These are phyloP conservation scores for Podarcis raffonei DNA, from an alignment of 2,113 vertebrate species.

Conservation along the genomic window DNA sequence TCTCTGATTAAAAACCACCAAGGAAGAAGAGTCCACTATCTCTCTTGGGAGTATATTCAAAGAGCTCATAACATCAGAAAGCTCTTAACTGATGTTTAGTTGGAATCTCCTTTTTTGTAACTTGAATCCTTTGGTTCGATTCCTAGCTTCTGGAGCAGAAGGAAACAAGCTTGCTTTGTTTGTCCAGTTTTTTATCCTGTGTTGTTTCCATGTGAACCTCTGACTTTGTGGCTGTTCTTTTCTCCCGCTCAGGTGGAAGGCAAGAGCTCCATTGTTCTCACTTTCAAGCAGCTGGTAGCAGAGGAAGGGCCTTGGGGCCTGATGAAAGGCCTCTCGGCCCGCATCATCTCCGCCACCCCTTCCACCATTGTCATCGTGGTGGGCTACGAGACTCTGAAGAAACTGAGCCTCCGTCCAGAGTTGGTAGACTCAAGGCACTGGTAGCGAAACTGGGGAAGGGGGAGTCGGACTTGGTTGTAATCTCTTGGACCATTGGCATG, in stretches of 20 bases:
- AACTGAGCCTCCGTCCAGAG: conserved; percentile 91
- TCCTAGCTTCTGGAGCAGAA: too few relatives aligned
- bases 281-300: conserved; percentile 89
- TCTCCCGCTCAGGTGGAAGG: conserved; percentile 87
- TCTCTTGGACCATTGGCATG: fast-evolving
- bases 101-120: too few relatives aligned
- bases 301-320: conserved; percentile 91
- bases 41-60: too few relatives aligned
- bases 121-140: too few relatives aligned
- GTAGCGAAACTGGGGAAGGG: conserved; percentile 71
- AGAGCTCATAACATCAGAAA: too few relatives aligned
- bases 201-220: background rate
- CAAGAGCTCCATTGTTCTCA: conserved; percentile 87
- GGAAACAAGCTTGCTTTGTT: too few relatives aligned
- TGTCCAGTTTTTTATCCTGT: background rate
- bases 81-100: too few relatives aligned
- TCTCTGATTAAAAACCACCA: too few relatives aligned
- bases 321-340: conserved; percentile 93
- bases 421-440: conserved; percentile 90
- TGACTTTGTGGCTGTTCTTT: background rate
- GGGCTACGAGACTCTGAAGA: conserved; percentile 96
- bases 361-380: conserved; percentile 94
- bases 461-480: background rate
- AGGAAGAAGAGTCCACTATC: too few relatives aligned
- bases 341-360: conserved; percentile 90